A percentile compares a stretch with the other conserved stretches of the same genome.
These are phyloP conservation scores for Lepidocyrtoides sp. DNA, from an alignment of 2,888 invertebrate genomes.

Conservation along the genomic window DNA sequence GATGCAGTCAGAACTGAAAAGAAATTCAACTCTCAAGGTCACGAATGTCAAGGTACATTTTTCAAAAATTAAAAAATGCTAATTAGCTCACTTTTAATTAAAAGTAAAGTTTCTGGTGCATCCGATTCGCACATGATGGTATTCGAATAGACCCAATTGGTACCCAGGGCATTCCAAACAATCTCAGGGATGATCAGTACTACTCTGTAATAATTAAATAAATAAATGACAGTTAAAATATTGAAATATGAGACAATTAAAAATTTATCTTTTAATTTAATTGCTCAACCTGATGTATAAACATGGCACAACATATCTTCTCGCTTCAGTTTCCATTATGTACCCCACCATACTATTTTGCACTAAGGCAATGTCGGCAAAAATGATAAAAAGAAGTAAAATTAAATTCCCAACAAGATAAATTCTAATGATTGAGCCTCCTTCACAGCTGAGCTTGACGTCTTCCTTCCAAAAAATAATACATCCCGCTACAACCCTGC, in stretches of 20 bases:
- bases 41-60: background rate
- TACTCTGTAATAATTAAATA: slow-evolving; percentile 88
- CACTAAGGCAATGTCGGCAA: slow-evolving; percentile 86
- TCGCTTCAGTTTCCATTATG: slow-evolving; percentile 84
- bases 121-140: slow-evolving; percentile 89
- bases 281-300: slow-evolving; percentile 85
- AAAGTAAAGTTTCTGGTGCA: slow-evolving; percentile 88
- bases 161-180: slow-evolving; percentile 93
- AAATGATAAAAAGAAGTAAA: slow-evolving; percentile 86
- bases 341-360: slow-evolving; percentile 86
- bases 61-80: too few species aligned
- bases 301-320: slow-evolving; percentile 83
- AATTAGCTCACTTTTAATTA: slow-evolving; percentile 92
- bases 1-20: slow-evolving; percentile 89
- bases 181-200: slow-evolving; percentile 93
- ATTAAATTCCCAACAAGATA: slow-evolving; percentile 90
- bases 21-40: too few species aligned
- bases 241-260: too few species aligned
- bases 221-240: too few species aligned
- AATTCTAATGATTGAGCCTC: slow-evolving; percentile 91
- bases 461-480: slow-evolving; percentile 85
- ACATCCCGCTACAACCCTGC: slow-evolving; percentile 83
- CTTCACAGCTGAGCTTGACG: slow-evolving; percentile 89
- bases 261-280: background rate
- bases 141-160: slow-evolving; percentile 93